Base-by-base conservation (phyloP, 37 sponge, comb jelly and placozoan species). In the Tethya wilhelma region DNA sequence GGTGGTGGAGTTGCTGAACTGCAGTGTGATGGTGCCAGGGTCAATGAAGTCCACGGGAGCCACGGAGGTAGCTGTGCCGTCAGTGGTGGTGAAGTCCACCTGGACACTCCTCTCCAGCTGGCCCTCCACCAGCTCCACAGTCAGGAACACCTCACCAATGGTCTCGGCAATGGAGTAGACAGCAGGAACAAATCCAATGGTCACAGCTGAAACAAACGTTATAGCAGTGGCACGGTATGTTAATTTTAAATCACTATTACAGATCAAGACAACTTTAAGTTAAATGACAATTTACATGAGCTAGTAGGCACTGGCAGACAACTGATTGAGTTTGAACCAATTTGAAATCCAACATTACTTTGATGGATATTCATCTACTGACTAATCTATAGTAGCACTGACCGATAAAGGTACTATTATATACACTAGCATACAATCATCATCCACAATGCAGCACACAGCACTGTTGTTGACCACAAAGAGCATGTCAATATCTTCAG, bases 51-150 rank as follows among this genome's bases (percentile, higher is more conserved):
- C 75, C 1, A 8, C 36, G 4, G 59, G 59, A 19, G 42, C 59
- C 23, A 26, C 25, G 6, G 75, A 75, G 11, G 75, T 71, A 28
- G 85, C 87, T 74, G 74, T 79, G 2, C 64, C 80, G 73, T 73
- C 74, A 40, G 2, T 8, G 32, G 87, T 86, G 56, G 44, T 56
- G 39, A 86, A 64, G 23, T 31, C 23, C 5, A 86, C 72, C 31
- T 40, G 30, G 32, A 79, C 71, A 6, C 40, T 41, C 33, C 58
- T 44, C 2, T 38, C 73, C 4, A 86, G 79, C 7, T 22, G 25
- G 17, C 87, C 87, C 29, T 14, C 28, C 32, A 73, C 1, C 33
- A 86, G 37, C 4, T 1, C 28, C 0, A 73, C 67, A 0, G 33
- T 64, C 30, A 79, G 34, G 19, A 30, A 39, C 33, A 71, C 73